Evolutionary conservation across 2,797 vertebrate genomes (phyloP).

Genomic region (Peromyscus eremicus): DNA sequence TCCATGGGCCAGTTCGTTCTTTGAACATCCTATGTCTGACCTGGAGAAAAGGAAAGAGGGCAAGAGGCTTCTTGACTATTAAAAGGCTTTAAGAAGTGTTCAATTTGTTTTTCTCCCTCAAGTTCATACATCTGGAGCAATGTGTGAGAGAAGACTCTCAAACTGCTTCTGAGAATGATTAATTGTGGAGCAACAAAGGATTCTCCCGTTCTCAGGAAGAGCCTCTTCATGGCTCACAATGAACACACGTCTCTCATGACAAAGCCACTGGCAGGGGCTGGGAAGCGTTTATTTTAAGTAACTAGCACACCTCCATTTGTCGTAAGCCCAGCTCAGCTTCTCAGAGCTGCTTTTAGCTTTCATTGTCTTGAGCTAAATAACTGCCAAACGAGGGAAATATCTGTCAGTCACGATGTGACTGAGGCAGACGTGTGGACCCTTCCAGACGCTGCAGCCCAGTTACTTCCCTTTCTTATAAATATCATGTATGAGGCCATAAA

Average conservation of each 20-base stretch:
- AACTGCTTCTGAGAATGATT: conserved; percentile 77
- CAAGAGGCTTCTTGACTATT: neutral
- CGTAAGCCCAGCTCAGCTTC: conserved; percentile 62
- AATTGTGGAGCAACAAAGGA: conserved; percentile 74
- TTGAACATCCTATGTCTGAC: neutral
- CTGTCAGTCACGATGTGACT: conserved; percentile 23
- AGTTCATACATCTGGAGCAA: conserved; percentile 45
- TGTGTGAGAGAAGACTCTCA: conserved; percentile 36
- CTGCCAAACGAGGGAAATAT: conserved; percentile 69
- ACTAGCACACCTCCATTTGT: conserved; percentile 47
- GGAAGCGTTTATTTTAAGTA: conserved; percentile 70
- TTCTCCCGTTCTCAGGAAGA: conserved; percentile 66
- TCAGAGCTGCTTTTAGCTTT: conserved; percentile 61
- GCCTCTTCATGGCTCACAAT: conserved; percentile 56
- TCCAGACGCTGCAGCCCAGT: conserved; percentile 57
- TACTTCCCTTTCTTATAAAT: conserved; percentile 61
- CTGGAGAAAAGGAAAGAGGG: neutral
- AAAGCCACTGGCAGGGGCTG: conserved; percentile 60
- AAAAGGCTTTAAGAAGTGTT: conserved; percentile 18
- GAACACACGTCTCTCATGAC: conserved; percentile 67
- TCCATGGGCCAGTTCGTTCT: neutral
- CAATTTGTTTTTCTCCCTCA: neutral
- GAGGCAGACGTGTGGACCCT: conserved; percentile 20
- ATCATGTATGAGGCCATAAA: conserved; percentile 76
- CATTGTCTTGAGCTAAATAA: conserved; percentile 72